Conservation (phyloP, 23 tunicate genomes). For the Oikopleura dioica region DNA sequence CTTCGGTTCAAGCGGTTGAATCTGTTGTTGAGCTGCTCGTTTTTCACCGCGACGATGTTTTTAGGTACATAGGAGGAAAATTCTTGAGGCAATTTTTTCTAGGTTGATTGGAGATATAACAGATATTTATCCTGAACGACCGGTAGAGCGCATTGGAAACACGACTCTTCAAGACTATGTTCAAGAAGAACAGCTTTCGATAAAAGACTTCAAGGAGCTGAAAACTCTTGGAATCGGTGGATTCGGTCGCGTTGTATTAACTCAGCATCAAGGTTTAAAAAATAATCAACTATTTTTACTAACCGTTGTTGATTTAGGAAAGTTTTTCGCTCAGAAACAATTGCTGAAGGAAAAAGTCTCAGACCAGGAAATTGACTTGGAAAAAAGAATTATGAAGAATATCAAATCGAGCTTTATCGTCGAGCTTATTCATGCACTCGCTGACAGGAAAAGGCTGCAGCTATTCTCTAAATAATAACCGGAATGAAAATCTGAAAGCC, state of each 20-base stretch:
- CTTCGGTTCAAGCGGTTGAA: background rate
- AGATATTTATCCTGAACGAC: conserved; percentile 7
- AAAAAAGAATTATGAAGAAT: background rate
- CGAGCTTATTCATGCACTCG: background rate
- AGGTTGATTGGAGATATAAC: background rate
- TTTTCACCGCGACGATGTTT: conserved; percentile 4
- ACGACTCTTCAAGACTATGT: background rate
- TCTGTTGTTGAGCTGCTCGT: background rate
- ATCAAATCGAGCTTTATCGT: background rate
- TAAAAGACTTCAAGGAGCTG: background rate
- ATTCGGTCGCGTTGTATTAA: background rate
- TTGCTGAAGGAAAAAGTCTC: background rate
- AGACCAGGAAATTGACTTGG: background rate
- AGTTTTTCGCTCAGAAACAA: conserved; percentile 9
- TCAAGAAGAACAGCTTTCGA: background rate
- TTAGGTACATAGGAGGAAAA: too few relatives aligned
- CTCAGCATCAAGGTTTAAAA: conserved; percentile 4
- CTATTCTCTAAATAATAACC: too few relatives aligned
- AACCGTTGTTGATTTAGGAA: too few relatives aligned
- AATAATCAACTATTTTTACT: too few relatives aligned
- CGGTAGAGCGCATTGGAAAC: background rate
- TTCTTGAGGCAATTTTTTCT: too few relatives aligned
- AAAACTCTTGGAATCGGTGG: background rate
- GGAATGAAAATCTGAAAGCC: too few relatives aligned
- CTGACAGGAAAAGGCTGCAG: too few relatives aligned